Conservation (phyloP, 2,888 invertebrate genomes). For the Priocnemis perturbator region DNA sequence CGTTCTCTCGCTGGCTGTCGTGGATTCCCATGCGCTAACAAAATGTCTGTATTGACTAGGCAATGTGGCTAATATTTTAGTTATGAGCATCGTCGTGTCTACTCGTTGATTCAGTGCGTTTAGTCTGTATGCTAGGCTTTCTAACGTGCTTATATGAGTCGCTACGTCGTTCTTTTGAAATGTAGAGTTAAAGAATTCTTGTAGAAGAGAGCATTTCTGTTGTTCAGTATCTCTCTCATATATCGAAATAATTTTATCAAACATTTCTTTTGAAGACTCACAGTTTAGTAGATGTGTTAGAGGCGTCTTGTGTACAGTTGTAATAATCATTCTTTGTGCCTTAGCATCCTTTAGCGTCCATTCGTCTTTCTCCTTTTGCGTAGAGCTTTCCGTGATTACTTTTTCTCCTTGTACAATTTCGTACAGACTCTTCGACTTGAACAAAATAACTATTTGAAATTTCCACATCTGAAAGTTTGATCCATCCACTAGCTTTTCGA, state of each 20-base stretch:
- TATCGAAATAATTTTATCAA: no score
- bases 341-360: slow-evolving; percentile 25
- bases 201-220: slow-evolving; percentile 32
- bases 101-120: slow-evolving; percentile 30
- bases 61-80: slow-evolving; percentile 27
- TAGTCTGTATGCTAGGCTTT: slow-evolving; percentile 34
- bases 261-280: slow-evolving; percentile 13
- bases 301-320: slow-evolving; percentile 10
- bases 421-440: slow-evolving; percentile 25
- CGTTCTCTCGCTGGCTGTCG: slow-evolving; percentile 7
- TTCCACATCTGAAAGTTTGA: slow-evolving; percentile 45
- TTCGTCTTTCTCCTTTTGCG: neutral
- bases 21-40: slow-evolving; percentile 14
- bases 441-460: slow-evolving; percentile 33
- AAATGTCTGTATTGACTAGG: slow-evolving; percentile 16
- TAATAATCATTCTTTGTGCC: slow-evolving; percentile 23
- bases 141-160: no score
- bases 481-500: slow-evolving; percentile 29
- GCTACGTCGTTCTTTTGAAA: slow-evolving; percentile 29
- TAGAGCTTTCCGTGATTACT: neutral
- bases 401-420: slow-evolving; percentile 18
- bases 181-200: slow-evolving; percentile 37
- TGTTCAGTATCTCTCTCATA: slow-evolving; percentile 33
- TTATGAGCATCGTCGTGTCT: slow-evolving; percentile 36
- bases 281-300: slow-evolving; percentile 33